Conservation (phyloP, 2,113 vertebrate genomes). For the Galbula dea region DNA sequence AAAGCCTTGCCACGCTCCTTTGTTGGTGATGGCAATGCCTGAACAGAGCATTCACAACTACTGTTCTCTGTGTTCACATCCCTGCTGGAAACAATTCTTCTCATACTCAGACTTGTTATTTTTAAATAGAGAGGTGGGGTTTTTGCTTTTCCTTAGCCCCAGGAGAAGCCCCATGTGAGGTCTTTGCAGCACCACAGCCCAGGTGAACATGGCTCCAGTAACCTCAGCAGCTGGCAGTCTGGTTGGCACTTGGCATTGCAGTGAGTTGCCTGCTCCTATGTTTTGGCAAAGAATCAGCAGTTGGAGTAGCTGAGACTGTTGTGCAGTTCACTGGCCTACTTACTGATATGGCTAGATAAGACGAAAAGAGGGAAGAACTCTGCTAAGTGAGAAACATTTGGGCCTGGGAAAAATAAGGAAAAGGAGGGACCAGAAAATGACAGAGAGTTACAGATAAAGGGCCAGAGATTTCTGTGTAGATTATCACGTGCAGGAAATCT, state of each 20-base stretch:
- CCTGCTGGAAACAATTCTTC: not conserved
- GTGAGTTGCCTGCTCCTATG: not conserved
- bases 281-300: not conserved
- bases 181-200: not conserved
- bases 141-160: not conserved
- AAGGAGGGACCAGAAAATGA: not conserved
- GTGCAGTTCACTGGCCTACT: not conserved
- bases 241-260: not conserved
- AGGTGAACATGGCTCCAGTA: fast-evolving
- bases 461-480: not conserved
- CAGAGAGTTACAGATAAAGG: not conserved
- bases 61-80: not conserved
- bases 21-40: not conserved
- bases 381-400: not conserved
- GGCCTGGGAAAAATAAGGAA: not conserved
- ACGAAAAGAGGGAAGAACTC: not conserved
- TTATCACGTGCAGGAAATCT: not conserved
- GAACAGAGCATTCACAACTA: not conserved
- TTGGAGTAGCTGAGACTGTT: not conserved
- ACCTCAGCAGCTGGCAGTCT: not conserved
- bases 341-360: not conserved
- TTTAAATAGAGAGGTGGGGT: not conserved
- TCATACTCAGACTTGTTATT: not conserved
- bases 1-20: not conserved
- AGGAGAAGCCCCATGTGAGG: not conserved